Percentiles rank a stretch among this genome's conserved stretches.
Evolutionary conservation across 2,888 invertebrate genomes (phyloP).

Genomic region (Nysson spinosus): DNA sequence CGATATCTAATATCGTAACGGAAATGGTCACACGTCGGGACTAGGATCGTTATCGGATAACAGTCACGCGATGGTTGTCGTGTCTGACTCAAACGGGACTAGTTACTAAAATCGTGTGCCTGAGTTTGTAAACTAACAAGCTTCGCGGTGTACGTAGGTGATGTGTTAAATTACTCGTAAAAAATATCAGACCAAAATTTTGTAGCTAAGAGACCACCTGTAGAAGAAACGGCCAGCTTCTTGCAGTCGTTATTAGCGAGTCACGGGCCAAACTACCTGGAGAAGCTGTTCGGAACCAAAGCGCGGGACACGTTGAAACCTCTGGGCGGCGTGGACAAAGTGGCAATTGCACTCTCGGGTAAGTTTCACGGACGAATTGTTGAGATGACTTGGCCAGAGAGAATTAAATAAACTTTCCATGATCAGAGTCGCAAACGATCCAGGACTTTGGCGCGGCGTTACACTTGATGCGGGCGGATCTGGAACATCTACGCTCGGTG

Average conservation of each 20-base stretch:
- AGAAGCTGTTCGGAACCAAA: constrained; percentile 96
- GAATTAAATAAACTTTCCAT: not conserved
- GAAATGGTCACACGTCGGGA: no score
- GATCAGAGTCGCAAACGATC: constrained; percentile 93
- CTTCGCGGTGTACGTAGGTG: no score
- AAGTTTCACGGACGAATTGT: constrained; percentile 44
- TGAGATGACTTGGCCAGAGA: not conserved
- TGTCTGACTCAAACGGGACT: no score
- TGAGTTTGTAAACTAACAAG: no score
- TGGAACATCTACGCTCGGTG: constrained; percentile 95
- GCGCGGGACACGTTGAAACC: constrained; percentile 94
- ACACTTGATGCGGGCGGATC: constrained; percentile 90
- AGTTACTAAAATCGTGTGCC: no score
- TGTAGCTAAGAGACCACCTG: constrained; percentile 95
- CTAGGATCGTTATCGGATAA: no score
- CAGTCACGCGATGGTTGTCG: no score
- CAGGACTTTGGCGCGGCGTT: constrained; percentile 95
- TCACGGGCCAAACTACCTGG: constrained; percentile 97
- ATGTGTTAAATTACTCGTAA: no score
- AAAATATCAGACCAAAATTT: no score
- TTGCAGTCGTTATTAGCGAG: constrained; percentile 95
- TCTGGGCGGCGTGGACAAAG: constrained; percentile 95
- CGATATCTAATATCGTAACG: no score
- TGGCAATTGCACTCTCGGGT: constrained; percentile 97
- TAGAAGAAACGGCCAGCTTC: constrained; percentile 97